A percentile compares a stretch with the other conserved stretches of the same genome.
phyloP scores from a whole-genome alignment of 1,140 invertebrate species.

The Zaprionus africanus region DNA sequence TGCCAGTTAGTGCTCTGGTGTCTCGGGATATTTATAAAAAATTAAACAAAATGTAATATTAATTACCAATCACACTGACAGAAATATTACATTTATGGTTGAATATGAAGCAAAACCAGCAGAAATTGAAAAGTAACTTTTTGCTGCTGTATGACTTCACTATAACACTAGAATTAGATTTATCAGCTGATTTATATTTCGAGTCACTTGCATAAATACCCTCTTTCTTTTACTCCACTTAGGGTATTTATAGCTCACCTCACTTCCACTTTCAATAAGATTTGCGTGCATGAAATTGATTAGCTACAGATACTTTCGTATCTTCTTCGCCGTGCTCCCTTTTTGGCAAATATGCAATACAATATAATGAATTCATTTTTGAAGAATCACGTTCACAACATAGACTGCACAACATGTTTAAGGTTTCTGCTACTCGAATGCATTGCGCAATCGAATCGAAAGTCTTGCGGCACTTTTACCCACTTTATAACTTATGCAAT shows the following conservation, averaged over 20 bases:
- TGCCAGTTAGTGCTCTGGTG: too few species aligned
- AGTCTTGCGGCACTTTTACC: constrained; percentile 73
- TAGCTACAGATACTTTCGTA: constrained; percentile 14
- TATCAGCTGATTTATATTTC: not conserved
- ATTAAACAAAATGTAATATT: not conserved
- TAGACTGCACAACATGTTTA: not conserved
- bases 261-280: not conserved
- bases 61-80: not conserved
- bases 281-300: constrained; percentile 22
- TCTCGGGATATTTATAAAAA: too few species aligned
- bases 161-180: not conserved
- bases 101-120: not conserved
- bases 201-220: not conserved
- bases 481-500: constrained; percentile 43
- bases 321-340: not conserved
- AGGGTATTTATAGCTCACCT: not conserved
- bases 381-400: constrained; percentile 23
- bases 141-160: too few species aligned
- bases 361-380: constrained; percentile 21
- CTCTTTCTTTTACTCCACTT: not conserved
- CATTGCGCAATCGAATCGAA: constrained; percentile 59
- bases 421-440: not conserved
- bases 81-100: not conserved
- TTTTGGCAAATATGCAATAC: constrained; percentile 12
- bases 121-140: not conserved